Evolutionary conservation across 2,888 invertebrate genomes (phyloP), one percentile per base, ranked within the genome.

Genomic region (Liodrosophila aerea): DNA sequence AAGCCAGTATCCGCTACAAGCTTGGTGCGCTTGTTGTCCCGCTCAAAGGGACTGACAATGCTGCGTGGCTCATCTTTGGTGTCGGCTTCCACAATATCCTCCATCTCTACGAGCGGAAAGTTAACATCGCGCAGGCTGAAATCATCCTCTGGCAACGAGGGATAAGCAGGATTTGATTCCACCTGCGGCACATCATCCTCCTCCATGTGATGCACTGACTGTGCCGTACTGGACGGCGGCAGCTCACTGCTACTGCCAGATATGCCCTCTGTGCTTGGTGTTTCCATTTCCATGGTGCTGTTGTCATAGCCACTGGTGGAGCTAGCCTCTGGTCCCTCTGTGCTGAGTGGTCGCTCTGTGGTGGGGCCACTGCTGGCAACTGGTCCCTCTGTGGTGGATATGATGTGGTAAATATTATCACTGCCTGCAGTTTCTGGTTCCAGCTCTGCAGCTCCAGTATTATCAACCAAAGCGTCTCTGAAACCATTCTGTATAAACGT

Each of bases 121-220:
- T 83, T 86, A 0, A 87, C 86, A 43, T 88, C 88, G 9, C 88
- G 68, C 45, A 88, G 73, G 59, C 90, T 91, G 78, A 92, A 91
- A 51, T 92, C 90, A 57, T 92, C 92, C 4, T 91, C 92, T 3
- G 91, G 91, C 52, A 92, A 85, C 1, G 91, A 91, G 1, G 92
- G 92, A 86, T 92, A 92, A 2, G 91, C 92, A 0, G 92, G 92
- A 86, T 92, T 92, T 1, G 84, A 78, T 49, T 89, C 89, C 34
- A 77, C 65, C 13, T 83, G 82, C 16, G 85, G 74, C 22, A 76
- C 76, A 4, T 81, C 76, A 4, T 89, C 88, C 27, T 89, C 88
- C 8, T 88, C 87, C 64, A 74, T 52, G 22, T 80, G 78, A 41
- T 80, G 85, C 9, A 50, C 3, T 13, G 52, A 1, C 11, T 52